Evolutionary conservation across 2,888 invertebrate genomes (phyloP).

Genomic region (Dichetophora obliterata): DNA sequence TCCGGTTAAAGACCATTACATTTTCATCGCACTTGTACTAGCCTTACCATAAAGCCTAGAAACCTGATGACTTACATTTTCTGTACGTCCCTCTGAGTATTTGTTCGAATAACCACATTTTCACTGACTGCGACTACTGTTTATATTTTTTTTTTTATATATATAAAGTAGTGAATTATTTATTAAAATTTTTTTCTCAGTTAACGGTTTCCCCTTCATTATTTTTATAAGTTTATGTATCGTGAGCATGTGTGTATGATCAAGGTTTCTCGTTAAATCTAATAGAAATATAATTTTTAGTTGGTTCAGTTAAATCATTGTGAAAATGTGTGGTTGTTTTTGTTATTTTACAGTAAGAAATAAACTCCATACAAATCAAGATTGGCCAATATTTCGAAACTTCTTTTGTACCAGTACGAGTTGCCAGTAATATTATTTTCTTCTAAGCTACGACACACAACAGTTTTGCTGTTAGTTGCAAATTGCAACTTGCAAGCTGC

Average conservation of each 20-base stretch:
- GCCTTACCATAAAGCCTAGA: background rate
- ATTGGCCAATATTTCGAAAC: background rate
- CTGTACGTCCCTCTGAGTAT: background rate
- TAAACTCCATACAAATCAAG: conserved; percentile 4
- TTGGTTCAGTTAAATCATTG: too few species aligned
- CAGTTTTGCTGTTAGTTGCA: background rate
- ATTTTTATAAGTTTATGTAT: conserved; percentile 6
- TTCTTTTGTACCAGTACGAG: background rate
- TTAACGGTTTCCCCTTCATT: background rate
- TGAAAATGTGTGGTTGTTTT: too few species aligned
- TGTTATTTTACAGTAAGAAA: too few species aligned
- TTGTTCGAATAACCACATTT: background rate
- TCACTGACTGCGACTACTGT: too few species aligned
- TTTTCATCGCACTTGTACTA: background rate
- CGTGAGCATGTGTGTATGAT: too few species aligned
- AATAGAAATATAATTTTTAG: too few species aligned
- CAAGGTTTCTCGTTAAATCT: too few species aligned
- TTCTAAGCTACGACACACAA: background rate
- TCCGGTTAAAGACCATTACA: background rate
- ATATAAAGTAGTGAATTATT: conserved; percentile 22
- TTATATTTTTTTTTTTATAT: conserved; percentile 18
- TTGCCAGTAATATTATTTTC: background rate
- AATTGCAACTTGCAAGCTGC: conserved; percentile 40
- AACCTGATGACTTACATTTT: too few species aligned
- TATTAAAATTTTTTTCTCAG: background rate